These are phyloP conservation scores for Metellina segmentata DNA, from an alignment of 2,888 invertebrate genomes.

Conservation along the genomic window DNA sequence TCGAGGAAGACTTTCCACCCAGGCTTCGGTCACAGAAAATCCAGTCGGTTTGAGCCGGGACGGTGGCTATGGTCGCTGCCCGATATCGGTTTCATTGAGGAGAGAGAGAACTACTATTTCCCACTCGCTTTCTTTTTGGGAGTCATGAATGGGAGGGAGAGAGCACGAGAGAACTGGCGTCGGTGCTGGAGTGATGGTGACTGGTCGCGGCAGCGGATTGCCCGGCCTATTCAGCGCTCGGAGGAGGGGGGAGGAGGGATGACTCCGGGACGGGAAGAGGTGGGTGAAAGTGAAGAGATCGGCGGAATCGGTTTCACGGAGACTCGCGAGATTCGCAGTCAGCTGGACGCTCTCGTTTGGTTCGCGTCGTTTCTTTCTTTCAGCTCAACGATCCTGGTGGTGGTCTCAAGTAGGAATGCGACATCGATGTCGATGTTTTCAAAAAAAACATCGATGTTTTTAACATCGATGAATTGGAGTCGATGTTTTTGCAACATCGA, in stretches of 20 bases:
- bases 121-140: no score
- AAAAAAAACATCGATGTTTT: no score
- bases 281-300: conserved; percentile 40
- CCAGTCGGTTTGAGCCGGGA: no score
- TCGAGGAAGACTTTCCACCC: no score
- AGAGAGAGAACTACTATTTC: background rate
- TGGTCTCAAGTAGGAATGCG: no score
- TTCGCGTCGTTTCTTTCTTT: background rate
- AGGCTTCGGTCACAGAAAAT: no score
- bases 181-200: conserved; percentile 11
- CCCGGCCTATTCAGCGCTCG: background rate
- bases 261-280: background rate
- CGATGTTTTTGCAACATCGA: no score
- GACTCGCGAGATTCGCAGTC: background rate
- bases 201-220: conserved; percentile 26
- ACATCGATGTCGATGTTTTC: no score
- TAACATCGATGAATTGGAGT: no score
- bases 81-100: background rate
- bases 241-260: background rate
- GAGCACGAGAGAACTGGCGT: no score
- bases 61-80: no score
- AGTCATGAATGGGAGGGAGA: conserved; percentile 22
- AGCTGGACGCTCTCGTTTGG: background rate
- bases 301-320: background rate
- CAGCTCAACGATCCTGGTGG: no score